Conservation (phyloP, 2,888 invertebrate genomes). For the Acrobasis repandana region DNA sequence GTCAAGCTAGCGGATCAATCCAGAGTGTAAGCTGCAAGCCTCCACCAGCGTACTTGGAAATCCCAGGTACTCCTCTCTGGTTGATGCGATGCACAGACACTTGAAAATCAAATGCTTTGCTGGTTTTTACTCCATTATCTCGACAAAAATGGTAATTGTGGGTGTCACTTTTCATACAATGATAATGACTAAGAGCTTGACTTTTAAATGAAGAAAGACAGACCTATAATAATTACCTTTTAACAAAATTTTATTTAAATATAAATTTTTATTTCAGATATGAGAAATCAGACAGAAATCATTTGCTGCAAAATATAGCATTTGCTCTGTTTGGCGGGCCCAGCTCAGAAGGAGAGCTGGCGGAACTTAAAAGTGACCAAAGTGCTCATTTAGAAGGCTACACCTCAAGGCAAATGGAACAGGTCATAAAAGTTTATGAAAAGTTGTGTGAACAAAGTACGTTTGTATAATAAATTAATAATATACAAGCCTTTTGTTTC, state of each 20-base stretch:
- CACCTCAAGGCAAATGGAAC: conserved; percentile 62
- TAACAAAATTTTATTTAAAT: neutral
- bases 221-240: too few relatives aligned
- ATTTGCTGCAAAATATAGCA: conserved; percentile 79
- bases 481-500: neutral
- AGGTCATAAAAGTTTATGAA: conserved; percentile 67
- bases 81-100: too few relatives aligned
- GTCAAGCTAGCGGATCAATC: too few relatives aligned
- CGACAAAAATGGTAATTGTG: too few relatives aligned
- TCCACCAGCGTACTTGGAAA: too few relatives aligned
- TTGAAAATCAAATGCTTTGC: too few relatives aligned
- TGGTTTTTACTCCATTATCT: too few relatives aligned
- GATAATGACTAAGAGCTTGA: too few relatives aligned
- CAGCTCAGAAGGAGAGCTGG: conserved; percentile 61
- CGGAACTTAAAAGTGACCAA: conserved; percentile 38
- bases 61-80: too few relatives aligned
- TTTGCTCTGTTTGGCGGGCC: conserved; percentile 83
- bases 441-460: conserved; percentile 75
- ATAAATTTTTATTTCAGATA: conserved; percentile 64
- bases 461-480: conserved; percentile 29
- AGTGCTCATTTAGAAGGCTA: conserved; percentile 67
- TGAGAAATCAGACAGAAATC: conserved; percentile 71
- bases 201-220: too few relatives aligned
- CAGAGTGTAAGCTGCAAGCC: too few relatives aligned
- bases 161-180: too few relatives aligned